Percentiles rank a stretch among this genome's conserved stretches.
Conservation (phyloP, 92 coral and sea anemone species). For the Umimayanthus kanabou region DNA sequence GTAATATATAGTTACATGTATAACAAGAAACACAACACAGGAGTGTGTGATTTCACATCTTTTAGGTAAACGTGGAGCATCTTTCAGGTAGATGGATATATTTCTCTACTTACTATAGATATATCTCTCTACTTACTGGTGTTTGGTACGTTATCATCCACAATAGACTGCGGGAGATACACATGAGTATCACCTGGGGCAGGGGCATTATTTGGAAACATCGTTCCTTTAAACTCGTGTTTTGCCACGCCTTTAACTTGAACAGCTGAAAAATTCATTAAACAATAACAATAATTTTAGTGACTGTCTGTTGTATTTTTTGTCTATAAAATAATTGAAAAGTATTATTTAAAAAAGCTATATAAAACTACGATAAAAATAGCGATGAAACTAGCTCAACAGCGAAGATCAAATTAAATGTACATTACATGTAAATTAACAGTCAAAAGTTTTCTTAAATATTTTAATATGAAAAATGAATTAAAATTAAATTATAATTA, state of each 20-base stretch:
- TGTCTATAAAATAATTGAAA: no score
- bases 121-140: conserved; percentile 3
- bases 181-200: conserved; percentile 16
- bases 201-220: conserved; percentile 18
- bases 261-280: conserved; percentile 7
- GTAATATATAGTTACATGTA: no score
- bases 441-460: no score
- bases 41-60: no score
- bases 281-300: not conserved
- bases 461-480: no score
- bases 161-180: conserved; percentile 29
- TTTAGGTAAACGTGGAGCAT: no score
- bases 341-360: not conserved
- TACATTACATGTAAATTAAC: no score
- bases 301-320: not conserved
- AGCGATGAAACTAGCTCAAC: no score
- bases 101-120: no score
- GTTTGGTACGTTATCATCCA: conserved; percentile 1
- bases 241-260: conserved; percentile 35
- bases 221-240: conserved; percentile 22
- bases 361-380: not conserved
- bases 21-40: no score
- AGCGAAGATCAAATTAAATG: no score
- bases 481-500: no score
- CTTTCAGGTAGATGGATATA: not conserved